Evolutionary conservation across 2,888 invertebrate species (phyloP).

Genomic region (Xanthia togata): DNA sequence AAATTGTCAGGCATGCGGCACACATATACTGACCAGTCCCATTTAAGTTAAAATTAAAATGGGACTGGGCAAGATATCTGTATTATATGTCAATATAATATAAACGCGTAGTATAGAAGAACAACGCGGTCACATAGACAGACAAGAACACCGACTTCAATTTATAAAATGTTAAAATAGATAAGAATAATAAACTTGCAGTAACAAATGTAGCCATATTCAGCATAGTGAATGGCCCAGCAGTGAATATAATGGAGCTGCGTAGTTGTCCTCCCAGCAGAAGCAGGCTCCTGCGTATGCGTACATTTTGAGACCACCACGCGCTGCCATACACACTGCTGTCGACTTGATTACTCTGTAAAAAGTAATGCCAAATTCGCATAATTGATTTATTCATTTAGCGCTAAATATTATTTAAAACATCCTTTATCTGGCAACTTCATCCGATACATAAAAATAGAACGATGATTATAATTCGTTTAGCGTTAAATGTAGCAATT

Average conservation of each 20-base stretch:
- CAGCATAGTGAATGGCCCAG: constrained; percentile 82
- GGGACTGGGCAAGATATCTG: background rate
- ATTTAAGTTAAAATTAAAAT: no score
- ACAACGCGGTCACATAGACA: background rate
- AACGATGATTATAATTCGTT: background rate
- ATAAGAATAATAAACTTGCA: constrained; percentile 69
- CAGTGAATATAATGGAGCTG: constrained; percentile 76
- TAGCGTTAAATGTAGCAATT: background rate
- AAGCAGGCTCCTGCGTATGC: constrained; percentile 74
- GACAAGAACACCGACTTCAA: background rate
- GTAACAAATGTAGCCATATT: constrained; percentile 80
- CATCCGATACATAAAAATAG: background rate
- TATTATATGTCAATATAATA: background rate
- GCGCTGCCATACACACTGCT: constrained; percentile 78
- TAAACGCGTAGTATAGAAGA: background rate
- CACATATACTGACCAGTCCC: no score
- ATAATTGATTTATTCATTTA: background rate
- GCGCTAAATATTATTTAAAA: background rate
- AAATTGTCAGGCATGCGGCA: no score
- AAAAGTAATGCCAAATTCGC: background rate
- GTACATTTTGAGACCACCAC: constrained; percentile 79
- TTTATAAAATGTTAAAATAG: background rate
- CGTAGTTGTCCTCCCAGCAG: constrained; percentile 80
- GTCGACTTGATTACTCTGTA: constrained; percentile 78
- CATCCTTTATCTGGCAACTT: background rate